Percentiles rank a stretch among this genome's conserved stretches.
phyloP scores from a whole-genome alignment of 30 jellyfish, hydroid and myxozoan genomes.

The Catostylus mosaicus region DNA sequence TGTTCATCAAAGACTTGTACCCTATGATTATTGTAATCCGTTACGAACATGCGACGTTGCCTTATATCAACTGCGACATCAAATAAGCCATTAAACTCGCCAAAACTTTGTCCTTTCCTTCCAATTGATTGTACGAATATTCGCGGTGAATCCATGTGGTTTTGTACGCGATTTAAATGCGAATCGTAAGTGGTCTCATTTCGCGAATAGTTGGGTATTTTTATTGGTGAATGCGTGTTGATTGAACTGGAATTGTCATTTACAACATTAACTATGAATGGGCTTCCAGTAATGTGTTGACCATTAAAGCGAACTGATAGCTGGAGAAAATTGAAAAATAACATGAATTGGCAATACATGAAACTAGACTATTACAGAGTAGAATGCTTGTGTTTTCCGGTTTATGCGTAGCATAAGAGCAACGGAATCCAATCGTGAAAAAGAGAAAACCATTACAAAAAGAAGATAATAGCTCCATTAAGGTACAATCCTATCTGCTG shows the following conservation, averaged over 20 bases:
- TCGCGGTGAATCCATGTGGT: slow-evolving; percentile 40
- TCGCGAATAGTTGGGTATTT: slow-evolving; percentile 48
- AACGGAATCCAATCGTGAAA: too few species aligned
- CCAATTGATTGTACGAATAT: slow-evolving; percentile 66
- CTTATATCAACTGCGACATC: slow-evolving; percentile 87
- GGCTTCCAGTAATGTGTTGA: slow-evolving; percentile 88
- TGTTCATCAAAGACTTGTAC: slow-evolving; percentile 93
- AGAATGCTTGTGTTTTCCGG: too few species aligned
- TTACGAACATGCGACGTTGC: slow-evolving; percentile 83
- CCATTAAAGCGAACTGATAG: slow-evolving; percentile 78
- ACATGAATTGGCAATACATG: too few species aligned
- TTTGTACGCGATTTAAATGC: slow-evolving; percentile 20
- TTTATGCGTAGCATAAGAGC: too few species aligned
- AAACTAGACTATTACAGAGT: too few species aligned
- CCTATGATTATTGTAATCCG: slow-evolving; percentile 92
- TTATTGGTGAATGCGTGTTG: slow-evolving; percentile 64
- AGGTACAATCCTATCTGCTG: too few species aligned
- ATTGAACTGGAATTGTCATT: slow-evolving; percentile 41
- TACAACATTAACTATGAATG: slow-evolving; percentile 74
- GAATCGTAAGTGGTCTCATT: slow-evolving; percentile 41
- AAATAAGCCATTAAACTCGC: slow-evolving; percentile 92
- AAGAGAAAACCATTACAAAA: too few species aligned
- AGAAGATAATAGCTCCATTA: too few species aligned
- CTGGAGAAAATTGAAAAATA: slow-evolving; percentile 43
- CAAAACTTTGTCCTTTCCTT: slow-evolving; percentile 81